These are phyloP conservation scores for Mythimna ferrago DNA, from an alignment of 2,888 invertebrate genomes.

Conservation along the genomic window DNA sequence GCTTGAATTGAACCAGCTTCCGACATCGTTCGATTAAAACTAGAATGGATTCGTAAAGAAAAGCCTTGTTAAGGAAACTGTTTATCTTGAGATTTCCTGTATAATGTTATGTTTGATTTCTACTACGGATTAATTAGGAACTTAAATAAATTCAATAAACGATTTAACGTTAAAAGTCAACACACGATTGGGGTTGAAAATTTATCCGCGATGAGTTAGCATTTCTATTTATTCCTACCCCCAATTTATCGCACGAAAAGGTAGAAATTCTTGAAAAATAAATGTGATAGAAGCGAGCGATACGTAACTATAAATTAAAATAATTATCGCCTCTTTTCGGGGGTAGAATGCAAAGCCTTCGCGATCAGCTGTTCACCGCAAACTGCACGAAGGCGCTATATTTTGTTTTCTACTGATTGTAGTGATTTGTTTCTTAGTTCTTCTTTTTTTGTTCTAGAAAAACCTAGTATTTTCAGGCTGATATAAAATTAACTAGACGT, in stretches of 20 bases:
- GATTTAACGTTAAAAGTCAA: conserved; percentile 37
- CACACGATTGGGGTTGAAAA: conserved; percentile 22
- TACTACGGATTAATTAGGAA: background rate
- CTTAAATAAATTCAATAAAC: conserved; percentile 15
- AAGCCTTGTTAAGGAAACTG: conserved; percentile 4
- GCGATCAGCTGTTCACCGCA: conserved; percentile 55
- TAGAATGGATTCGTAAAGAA: conserved; percentile 18
- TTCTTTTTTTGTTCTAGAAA: background rate
- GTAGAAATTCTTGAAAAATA: conserved; percentile 64
- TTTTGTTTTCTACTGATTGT: conserved; percentile 54
- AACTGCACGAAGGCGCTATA: conserved; percentile 54
- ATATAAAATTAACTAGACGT: background rate
- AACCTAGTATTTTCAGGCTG: background rate
- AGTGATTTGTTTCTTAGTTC: conserved; percentile 50
- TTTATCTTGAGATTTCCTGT: conserved; percentile 9
- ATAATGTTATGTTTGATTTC: background rate
- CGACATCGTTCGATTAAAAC: conserved; percentile 38
- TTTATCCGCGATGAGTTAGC: conserved; percentile 46
- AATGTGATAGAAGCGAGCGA: conserved; percentile 65
- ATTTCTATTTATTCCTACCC: conserved; percentile 47
- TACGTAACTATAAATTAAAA: conserved; percentile 80
- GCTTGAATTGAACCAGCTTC: conserved; percentile 65
- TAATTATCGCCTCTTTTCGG: conserved; percentile 84
- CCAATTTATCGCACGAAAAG: conserved; percentile 57
- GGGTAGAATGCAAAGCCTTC: conserved; percentile 73